These are phyloP conservation scores for Ardeotis arabs DNA, from an alignment of 2,113 vertebrate genomes.

Conservation along the genomic window DNA sequence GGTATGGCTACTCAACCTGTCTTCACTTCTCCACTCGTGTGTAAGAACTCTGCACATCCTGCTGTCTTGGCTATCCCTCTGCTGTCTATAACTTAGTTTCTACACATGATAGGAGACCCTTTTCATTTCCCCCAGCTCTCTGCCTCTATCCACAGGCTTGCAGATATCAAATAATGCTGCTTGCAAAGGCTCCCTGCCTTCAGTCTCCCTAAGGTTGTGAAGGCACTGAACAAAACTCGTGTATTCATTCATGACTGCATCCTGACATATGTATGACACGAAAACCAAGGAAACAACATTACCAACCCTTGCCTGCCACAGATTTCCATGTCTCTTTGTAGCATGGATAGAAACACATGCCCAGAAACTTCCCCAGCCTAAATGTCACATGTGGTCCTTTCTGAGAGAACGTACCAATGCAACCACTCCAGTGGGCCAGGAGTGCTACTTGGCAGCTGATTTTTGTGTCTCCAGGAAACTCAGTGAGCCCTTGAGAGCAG, in stretches of 20 bases:
- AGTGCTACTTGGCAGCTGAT: neutral
- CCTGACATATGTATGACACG: neutral
- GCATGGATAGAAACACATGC: neutral
- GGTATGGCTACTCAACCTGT: neutral
- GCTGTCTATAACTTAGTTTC: neutral
- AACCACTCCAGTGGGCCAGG: neutral
- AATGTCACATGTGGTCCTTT: neutral
- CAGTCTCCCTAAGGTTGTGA: neutral
- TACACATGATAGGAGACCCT: neutral
- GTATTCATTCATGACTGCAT: neutral
- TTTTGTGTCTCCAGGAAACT: neutral
- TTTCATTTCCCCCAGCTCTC: neutral
- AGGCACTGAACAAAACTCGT: neutral
- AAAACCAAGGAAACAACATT: neutral
- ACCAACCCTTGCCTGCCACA: neutral
- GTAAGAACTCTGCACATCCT: neutral
- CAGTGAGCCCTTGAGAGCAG: neutral
- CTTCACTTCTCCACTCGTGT: neutral
- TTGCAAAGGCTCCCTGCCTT: neutral
- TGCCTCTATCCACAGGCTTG: neutral
- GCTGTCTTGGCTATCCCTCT: neutral
- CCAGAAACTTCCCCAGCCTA: neutral
- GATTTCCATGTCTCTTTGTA: neutral
- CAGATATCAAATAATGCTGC: neutral
- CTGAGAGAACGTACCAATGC: neutral